Evolutionary conservation across 2,113 vertebrate genomes (phyloP).

Genomic region (Capra hircus): DNA sequence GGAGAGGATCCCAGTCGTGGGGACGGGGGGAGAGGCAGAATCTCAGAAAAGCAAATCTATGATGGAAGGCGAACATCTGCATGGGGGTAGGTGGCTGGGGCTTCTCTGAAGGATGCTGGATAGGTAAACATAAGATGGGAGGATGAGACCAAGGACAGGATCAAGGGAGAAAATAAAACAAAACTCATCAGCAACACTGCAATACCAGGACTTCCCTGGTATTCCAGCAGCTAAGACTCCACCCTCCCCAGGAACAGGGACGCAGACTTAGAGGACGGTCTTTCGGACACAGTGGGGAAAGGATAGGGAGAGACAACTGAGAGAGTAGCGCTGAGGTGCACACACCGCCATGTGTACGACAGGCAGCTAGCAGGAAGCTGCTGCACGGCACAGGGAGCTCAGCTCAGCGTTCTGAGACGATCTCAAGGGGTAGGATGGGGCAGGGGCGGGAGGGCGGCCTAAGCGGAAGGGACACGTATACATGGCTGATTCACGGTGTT

Average conservation of each 20-base stretch:
- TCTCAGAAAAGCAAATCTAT: not conserved
- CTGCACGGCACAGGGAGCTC: not conserved
- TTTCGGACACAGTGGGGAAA: not conserved
- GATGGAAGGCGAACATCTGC: not conserved
- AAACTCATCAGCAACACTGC: not conserved
- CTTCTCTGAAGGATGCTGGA: not conserved
- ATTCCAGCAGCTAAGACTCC: not conserved
- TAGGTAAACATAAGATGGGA: not conserved
- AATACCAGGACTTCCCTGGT: not conserved
- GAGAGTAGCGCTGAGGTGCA: not conserved
- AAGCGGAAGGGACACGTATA: not conserved
- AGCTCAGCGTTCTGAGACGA: not conserved
- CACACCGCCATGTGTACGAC: not conserved
- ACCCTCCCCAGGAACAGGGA: not conserved
- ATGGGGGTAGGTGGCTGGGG: fast-evolving
- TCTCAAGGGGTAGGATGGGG: not conserved
- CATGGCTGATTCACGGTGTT: not conserved
- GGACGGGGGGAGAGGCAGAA: not conserved
- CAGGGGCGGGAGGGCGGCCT: not conserved
- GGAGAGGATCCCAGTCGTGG: not conserved
- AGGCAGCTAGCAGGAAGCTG: not conserved
- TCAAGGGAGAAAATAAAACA: not conserved
- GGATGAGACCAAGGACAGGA: not conserved
- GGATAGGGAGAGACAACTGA: not conserved
- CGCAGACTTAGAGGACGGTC: not conserved